A percentile compares a stretch with the other conserved stretches of the same genome.
Evolutionary conservation across 2,113 vertebrate genomes (phyloP).

Genomic region (Dipodomys ordii): DNA sequence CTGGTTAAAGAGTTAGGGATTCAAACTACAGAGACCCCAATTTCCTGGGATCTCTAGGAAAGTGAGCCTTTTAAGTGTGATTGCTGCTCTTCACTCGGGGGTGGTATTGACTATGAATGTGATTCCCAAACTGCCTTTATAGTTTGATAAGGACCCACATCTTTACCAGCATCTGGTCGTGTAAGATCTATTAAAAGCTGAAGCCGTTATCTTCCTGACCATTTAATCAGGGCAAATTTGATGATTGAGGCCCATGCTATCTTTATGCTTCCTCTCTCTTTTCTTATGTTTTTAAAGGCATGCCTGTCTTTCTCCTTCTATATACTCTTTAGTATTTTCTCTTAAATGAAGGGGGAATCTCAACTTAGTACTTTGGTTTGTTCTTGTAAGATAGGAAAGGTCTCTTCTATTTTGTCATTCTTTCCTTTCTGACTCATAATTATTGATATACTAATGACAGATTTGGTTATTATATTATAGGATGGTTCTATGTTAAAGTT

Average conservation of each 20-base stretch:
- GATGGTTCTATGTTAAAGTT: not conserved
- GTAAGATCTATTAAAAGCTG: not conserved
- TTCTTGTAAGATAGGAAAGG: not conserved
- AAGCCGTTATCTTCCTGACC: not conserved
- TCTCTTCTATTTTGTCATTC: not conserved
- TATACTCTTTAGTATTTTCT: not conserved
- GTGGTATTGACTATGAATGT: not conserved
- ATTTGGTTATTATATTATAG: not conserved
- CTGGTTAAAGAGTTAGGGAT: not conserved
- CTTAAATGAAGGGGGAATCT: not conserved
- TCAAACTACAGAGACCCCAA: not conserved
- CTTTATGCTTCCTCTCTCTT: too few relatives aligned
- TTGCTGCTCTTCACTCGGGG: not conserved
- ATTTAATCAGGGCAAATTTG: not conserved
- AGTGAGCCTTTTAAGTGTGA: not conserved
- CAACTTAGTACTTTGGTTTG: not conserved
- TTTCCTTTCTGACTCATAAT: not conserved
- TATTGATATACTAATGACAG: not conserved
- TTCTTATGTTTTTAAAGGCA: not conserved
- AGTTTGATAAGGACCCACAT: not conserved
- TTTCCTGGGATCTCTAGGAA: not conserved
- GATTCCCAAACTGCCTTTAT: not conserved
- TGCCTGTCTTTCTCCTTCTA: not conserved
- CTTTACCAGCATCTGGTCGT: too few relatives aligned
- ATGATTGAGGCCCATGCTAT: not conserved